Percentiles rank a stretch among this genome's conserved stretches.
These are phyloP conservation scores for Lasioglossum zephyrum DNA, from an alignment of 2,888 invertebrate genomes.

Conservation along the genomic window DNA sequence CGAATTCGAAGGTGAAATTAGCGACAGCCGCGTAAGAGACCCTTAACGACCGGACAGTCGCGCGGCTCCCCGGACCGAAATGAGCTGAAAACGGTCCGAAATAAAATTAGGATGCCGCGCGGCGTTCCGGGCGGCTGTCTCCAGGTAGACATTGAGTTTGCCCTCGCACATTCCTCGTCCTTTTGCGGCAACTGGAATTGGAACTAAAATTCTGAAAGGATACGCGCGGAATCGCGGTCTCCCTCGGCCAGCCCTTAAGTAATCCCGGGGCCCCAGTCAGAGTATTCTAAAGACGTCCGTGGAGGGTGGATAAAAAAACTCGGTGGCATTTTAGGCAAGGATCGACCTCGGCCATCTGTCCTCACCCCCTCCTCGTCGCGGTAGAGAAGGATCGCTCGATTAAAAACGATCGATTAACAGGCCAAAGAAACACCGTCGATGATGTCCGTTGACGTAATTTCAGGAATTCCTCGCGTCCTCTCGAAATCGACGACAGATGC, in stretches of 20 bases:
- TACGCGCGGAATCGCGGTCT: slow-evolving; percentile 49
- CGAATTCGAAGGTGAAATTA: slow-evolving; percentile 25
- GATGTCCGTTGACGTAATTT: slow-evolving; percentile 19
- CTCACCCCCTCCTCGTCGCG: not conserved
- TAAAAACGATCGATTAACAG: slow-evolving; percentile 22
- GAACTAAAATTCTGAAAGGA: slow-evolving; percentile 61
- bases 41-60: slow-evolving; percentile 19
- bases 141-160: slow-evolving; percentile 62
- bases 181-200: slow-evolving; percentile 62
- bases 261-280: slow-evolving; percentile 25
- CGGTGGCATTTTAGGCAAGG: slow-evolving; percentile 22
- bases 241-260: slow-evolving; percentile 36
- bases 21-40: slow-evolving; percentile 27
- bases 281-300: slow-evolving; percentile 38
- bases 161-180: slow-evolving; percentile 65
- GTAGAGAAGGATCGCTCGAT: slow-evolving; percentile 3
- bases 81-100: slow-evolving; percentile 49
- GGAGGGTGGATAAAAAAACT: slow-evolving; percentile 26
- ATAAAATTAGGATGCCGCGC: slow-evolving; percentile 66
- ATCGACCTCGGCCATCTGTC: not conserved
- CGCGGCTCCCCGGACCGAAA: slow-evolving; percentile 29
- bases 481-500: not conserved
- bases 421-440: not conserved
- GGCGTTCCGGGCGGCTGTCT: slow-evolving; percentile 49
- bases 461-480: not conserved